These are phyloP conservation scores for Drosophila rubida DNA, from an alignment of 2,888 invertebrate species.

Conservation along the genomic window DNA sequence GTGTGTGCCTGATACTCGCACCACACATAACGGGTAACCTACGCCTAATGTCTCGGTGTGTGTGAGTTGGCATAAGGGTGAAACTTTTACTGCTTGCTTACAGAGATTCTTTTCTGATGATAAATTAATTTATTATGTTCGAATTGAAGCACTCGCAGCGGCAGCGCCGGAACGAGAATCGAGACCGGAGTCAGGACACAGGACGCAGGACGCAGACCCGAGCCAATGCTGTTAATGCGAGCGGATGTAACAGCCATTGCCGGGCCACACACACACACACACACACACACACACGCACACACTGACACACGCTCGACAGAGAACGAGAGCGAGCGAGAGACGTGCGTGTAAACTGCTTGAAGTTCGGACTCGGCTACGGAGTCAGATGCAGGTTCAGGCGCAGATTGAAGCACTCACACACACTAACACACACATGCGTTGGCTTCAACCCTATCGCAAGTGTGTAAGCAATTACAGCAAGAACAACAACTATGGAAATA, in stretches of 20 bases:
- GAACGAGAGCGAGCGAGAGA: background rate
- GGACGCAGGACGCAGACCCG: conserved; percentile 4
- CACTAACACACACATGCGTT: no score
- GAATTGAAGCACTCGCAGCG: conserved; percentile 75
- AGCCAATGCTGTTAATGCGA: conserved; percentile 62
- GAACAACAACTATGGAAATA: conserved; percentile 65
- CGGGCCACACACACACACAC: conserved; percentile 27
- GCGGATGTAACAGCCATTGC: conserved; percentile 59
- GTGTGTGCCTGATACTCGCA: conserved; percentile 47
- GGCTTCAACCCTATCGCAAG: conserved; percentile 70
- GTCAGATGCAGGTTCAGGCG: conserved; percentile 26
- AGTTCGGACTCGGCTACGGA: conserved; percentile 32
- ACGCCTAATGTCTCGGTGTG: conserved; percentile 20
- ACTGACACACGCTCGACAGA: background rate
- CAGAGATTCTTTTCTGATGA: conserved; percentile 81
- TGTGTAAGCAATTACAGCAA: conserved; percentile 58
- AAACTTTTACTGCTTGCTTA: conserved; percentile 75
- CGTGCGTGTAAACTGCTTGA: conserved; percentile 44
- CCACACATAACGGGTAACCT: conserved; percentile 40
- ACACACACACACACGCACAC: no score
- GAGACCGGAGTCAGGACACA: conserved; percentile 26
- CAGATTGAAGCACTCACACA: conserved; percentile 19
- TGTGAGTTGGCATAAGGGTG: conserved; percentile 65
- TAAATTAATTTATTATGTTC: conserved; percentile 84
- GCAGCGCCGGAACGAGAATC: conserved; percentile 34